These are phyloP conservation scores for Rhinopithecus roxellana DNA, from an alignment of 2,113 vertebrate species.

Conservation along the genomic window DNA sequence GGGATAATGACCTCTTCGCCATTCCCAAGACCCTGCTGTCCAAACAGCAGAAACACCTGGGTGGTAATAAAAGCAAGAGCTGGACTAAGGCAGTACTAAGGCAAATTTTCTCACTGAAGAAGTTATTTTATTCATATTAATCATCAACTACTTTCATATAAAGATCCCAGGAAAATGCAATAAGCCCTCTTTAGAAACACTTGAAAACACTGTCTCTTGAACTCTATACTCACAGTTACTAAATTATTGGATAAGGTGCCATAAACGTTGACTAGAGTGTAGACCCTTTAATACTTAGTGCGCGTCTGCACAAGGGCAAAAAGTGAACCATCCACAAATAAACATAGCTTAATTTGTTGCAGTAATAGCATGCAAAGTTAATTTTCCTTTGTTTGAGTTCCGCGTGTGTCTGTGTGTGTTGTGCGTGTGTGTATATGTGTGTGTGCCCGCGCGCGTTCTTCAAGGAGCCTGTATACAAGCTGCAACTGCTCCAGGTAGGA, in stretches of 20 bases:
- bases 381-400: slow-evolving; percentile 71
- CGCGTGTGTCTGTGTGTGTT: neutral
- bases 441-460: neutral
- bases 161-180: slow-evolving; percentile 21
- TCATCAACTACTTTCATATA: slow-evolving; percentile 25
- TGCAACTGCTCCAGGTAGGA: neutral
- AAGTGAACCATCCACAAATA: neutral
- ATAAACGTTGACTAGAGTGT: neutral
- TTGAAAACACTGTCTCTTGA: neutral
- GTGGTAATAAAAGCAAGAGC: neutral
- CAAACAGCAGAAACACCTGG: slow-evolving; percentile 48
- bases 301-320: neutral
- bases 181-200: slow-evolving; percentile 19
- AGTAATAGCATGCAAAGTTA: slow-evolving; percentile 39
- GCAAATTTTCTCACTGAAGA: neutral
- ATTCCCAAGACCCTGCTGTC: slow-evolving; percentile 18
- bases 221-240: neutral
- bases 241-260: slow-evolving; percentile 26
- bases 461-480: neutral
- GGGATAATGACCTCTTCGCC: neutral
- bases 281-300: neutral
- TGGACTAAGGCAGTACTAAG: neutral
- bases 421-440: neutral
- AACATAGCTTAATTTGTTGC: neutral
- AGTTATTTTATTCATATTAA: slow-evolving; percentile 26